A percentile compares a stretch with the other conserved stretches of the same genome.
Evolutionary conservation across 2,888 invertebrate species (phyloP).

Genomic region (Operophtera brumata): DNA sequence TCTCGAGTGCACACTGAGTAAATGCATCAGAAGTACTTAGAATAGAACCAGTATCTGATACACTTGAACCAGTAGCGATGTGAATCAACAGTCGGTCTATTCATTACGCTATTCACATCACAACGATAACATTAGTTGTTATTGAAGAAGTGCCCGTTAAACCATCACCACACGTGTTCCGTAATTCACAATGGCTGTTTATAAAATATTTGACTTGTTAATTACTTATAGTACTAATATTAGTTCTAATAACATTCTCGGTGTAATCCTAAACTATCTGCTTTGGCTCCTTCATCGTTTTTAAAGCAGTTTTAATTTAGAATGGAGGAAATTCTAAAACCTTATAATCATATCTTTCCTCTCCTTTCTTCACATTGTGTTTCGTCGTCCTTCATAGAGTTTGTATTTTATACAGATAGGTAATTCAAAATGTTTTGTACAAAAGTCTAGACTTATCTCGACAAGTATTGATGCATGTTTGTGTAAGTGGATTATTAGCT

Average conservation of each 20-base stretch:
- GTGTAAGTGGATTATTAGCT: slow-evolving; percentile 45
- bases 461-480: slow-evolving; percentile 39
- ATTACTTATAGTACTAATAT: slow-evolving; percentile 34
- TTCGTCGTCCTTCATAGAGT: neutral
- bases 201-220: slow-evolving; percentile 51
- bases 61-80: slow-evolving; percentile 37
- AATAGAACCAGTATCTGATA: slow-evolving; percentile 27
- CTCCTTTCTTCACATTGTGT: neutral
- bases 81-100: slow-evolving; percentile 42
- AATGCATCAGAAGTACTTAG: slow-evolving; percentile 14
- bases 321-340: neutral
- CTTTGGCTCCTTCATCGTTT: neutral
- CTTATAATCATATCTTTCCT: neutral
- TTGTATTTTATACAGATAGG: neutral
- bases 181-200: slow-evolving; percentile 45
- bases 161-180: slow-evolving; percentile 38
- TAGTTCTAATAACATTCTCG: slow-evolving; percentile 30
- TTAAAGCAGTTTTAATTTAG: neutral
- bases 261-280: slow-evolving; percentile 14
- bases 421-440: neutral
- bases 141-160: slow-evolving; percentile 43
- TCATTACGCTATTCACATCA: slow-evolving; percentile 34
- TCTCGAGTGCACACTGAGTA: too few relatives aligned
- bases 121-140: slow-evolving; percentile 36
- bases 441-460: slow-evolving; percentile 26